Evolutionary conservation across 2,113 vertebrate genomes (phyloP), one percentile per base, ranked within the genome.

Genomic region (Malurus alboscapulatus): DNA sequence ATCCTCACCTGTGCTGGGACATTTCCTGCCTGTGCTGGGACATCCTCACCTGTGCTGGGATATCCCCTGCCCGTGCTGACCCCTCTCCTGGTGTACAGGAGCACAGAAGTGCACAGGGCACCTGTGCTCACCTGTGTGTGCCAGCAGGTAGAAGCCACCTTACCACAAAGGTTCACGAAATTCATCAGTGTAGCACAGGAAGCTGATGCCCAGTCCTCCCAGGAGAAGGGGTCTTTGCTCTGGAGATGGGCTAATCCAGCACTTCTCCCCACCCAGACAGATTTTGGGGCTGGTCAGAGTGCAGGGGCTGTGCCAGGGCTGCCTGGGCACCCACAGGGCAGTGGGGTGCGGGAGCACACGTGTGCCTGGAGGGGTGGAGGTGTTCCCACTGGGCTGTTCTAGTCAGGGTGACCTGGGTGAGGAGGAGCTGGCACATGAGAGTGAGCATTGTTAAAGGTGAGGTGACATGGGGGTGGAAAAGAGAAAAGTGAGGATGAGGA

Each of bases 271-370:
- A 53, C 6, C 15, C 50, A 62, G 45, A 40, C 57, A 17, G 27
- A 8, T 65, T 72, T 79, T 29, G 32, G 67, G 50, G 47, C 63
- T 85, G 76, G 13, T 30, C 45, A 69, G 63, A 48, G 17, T 18
- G 4, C 20, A 36, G 62, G 53, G 1, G 5, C 36, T 57, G 13
- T 55, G 66, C 44, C 24, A 50, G 48, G 20, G 40, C 44, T 84
- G 54, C 51, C 32, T 34, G 38, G 30, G 48, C 55, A 57, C 53
- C 62, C 36, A 48, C 26, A 8, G 0, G 0, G 40, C 69, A 48
- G 36, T 16, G 6, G 75, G 13, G 32, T 50, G 26, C 58, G 85
- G 84, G 26, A 54, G 34, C 27, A 30, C 2, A 0, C 0, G 0
- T 15, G 21, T 67, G 26, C 48, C 7, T 12, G 29, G 0, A 0